These are phyloP conservation scores for Magallana gigas DNA, from an alignment of 1,140 invertebrate species.

Conservation along the genomic window DNA sequence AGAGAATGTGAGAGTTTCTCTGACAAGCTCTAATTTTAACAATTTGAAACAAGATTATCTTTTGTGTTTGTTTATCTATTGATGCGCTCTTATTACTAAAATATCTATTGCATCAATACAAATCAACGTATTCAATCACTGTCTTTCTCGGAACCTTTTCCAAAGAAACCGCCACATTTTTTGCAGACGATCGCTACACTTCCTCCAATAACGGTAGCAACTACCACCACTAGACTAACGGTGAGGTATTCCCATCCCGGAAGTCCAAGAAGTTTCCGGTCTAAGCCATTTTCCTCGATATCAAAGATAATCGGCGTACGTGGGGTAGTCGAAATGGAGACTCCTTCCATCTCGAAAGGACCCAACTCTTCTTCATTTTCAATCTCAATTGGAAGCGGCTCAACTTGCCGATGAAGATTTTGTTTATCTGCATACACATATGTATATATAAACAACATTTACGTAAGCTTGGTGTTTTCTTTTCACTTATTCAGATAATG, in stretches of 20 bases:
- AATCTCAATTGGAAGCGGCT: neutral
- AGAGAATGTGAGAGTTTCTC: too few relatives aligned
- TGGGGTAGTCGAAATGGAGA: neutral
- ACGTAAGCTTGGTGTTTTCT: neutral
- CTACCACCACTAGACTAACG: neutral
- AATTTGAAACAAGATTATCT: too few relatives aligned
- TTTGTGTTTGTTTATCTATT: too few relatives aligned
- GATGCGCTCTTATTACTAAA: too few relatives aligned
- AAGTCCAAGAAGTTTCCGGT: neutral
- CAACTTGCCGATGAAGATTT: neutral
- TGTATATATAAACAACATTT: neutral
- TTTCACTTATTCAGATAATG: neutral
- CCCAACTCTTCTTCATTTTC: neutral
- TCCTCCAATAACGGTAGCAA: neutral
- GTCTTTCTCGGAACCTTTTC: neutral
- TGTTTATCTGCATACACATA: neutral
- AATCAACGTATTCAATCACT: neutral
- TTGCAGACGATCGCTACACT: slow-evolving; percentile 22
- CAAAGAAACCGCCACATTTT: neutral
- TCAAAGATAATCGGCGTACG: neutral
- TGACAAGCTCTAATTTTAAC: too few relatives aligned
- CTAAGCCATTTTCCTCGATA: neutral
- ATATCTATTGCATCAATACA: too few relatives aligned
- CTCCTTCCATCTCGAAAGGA: slow-evolving; percentile 1
- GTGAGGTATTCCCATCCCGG: neutral